Evolutionary conservation across 1,140 invertebrate genomes (phyloP), one percentile per base, ranked within the genome.

Genomic region (Caenorhabditis tropicalis): DNA sequence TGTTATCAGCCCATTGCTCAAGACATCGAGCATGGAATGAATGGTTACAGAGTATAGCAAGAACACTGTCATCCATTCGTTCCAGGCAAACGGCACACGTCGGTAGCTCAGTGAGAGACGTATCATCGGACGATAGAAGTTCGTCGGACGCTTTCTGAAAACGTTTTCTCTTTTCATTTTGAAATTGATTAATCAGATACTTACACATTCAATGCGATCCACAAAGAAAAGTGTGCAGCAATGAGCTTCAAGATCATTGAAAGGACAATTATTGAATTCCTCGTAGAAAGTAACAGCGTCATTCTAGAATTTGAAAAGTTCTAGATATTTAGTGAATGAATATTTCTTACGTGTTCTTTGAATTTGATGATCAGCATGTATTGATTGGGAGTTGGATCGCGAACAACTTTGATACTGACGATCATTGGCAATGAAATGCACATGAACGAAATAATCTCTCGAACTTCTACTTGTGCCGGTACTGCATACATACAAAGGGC

Each of bases 41-140:
- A 92, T 99, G 98, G 92, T 99, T 98, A 91, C 98, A 99, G 43
- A 99, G 93, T 89, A 99, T 98, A 6, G 97, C 99, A 81, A 99
- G 93, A 86, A 99, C 95, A 3, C 97, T 96, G 92, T 99, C 97
- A 92, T 99, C 93, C 93, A 94, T 93, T 91, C 96, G 94, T 92
- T 99, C 98, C 90, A 97, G 91, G 91, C 97, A 98, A 21, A 98
- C 96, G 9, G 97, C 95, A 92, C 98, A 99, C 4, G 95, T 97
- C n/a, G 97, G 97, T 81, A 99, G 92, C 92, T 99, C 98, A 0
- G 96, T 97, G 88, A 96, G 94, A 1, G 94, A 94, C n/a, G 93
- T 92, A 88, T 89, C 93, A 86, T 43, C 91, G 53, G 87, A 88
- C 83, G 36, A 82, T 80, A 86, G 10, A 29, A 82, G 48, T 46